These are phyloP conservation scores for Hecatera dysodea DNA, from an alignment of 2,888 invertebrate genomes.

Conservation along the genomic window DNA sequence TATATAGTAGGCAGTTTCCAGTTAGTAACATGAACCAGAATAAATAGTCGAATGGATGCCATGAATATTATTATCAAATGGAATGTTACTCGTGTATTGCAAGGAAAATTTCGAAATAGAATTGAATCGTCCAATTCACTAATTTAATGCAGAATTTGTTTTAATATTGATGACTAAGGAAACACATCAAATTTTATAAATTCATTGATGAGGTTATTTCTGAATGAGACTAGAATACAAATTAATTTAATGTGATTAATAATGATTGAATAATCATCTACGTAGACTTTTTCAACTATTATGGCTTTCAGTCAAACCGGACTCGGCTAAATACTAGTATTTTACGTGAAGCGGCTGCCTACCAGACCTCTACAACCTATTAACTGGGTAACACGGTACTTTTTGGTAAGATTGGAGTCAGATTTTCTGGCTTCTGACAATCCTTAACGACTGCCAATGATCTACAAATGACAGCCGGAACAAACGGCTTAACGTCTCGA, in stretches of 20 bases:
- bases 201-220: conserved; percentile 29
- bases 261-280: not conserved
- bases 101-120: conserved; percentile 29
- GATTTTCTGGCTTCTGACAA: too few species aligned
- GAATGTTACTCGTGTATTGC: not conserved
- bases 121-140: conserved; percentile 7
- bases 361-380: too few species aligned
- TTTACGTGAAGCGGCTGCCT: too few species aligned
- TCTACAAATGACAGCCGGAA: too few species aligned
- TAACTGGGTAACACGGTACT: too few species aligned
- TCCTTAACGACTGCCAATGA: too few species aligned
- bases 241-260: not conserved
- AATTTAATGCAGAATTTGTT: conserved; percentile 11
- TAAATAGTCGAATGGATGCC: not conserved
- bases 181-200: not conserved
- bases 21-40: conserved; percentile 1
- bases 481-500: too few species aligned
- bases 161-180: conserved; percentile 13
- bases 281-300: too few species aligned
- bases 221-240: conserved; percentile 8
- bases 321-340: too few species aligned
- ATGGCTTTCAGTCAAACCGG: too few species aligned
- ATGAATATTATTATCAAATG: conserved; percentile 7
- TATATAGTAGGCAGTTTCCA: too few species aligned
- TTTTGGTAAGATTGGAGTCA: too few species aligned